phyloP scores from a whole-genome alignment of 2,888 invertebrate genomes.

The Stenolophus ochropezus region DNA sequence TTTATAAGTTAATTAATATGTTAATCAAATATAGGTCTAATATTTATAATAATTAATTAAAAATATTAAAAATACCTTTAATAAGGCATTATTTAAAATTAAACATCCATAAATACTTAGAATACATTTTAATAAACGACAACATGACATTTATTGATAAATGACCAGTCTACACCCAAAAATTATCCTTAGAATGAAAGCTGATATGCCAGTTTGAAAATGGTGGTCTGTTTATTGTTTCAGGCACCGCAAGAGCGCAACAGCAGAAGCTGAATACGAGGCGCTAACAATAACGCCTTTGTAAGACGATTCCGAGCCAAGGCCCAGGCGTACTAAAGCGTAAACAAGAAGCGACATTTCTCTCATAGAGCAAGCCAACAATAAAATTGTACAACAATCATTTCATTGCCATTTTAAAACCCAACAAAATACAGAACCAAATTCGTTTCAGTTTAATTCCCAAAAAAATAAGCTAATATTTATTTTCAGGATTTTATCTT shows the following conservation, averaged over 20 bases:
- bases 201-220: slow-evolving; percentile 36
- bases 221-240: neutral
- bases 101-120: too few relatives aligned
- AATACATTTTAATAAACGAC: too few relatives aligned
- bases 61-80: too few relatives aligned
- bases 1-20: too few relatives aligned
- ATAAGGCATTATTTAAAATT: too few relatives aligned
- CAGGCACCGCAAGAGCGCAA: neutral
- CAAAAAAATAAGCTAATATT: too few relatives aligned
- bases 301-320: slow-evolving; percentile 42
- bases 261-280: neutral
- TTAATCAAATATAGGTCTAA: too few relatives aligned
- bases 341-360: slow-evolving; percentile 56
- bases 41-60: too few relatives aligned
- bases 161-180: too few relatives aligned
- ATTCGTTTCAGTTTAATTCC: too few relatives aligned
- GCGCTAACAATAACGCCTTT: slow-evolving; percentile 33
- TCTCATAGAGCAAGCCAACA: slow-evolving; percentile 25
- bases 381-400: slow-evolving; percentile 52
- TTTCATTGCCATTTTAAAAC: slow-evolving; percentile 45
- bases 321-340: slow-evolving; percentile 33
- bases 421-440: neutral
- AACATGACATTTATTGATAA: too few relatives aligned
- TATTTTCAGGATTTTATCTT: too few relatives aligned
- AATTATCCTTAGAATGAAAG: slow-evolving; percentile 21